Evolutionary conservation across 2,797 vertebrate genomes (phyloP).

Genomic region (Sebastes minor): DNA sequence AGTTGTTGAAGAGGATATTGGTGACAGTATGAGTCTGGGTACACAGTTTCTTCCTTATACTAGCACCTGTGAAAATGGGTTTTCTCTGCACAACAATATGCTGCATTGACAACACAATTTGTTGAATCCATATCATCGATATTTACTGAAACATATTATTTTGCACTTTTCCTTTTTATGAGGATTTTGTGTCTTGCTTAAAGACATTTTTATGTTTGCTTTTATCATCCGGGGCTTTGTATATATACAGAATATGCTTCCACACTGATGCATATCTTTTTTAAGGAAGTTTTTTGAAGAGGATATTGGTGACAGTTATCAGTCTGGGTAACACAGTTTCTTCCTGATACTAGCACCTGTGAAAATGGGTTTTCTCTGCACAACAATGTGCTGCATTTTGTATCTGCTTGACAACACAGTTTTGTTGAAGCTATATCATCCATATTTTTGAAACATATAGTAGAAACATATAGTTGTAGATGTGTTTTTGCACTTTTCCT

Average conservation of each 20-base stretch:
- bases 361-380: no score
- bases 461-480: no score
- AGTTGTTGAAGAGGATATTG: not conserved
- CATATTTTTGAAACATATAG: no score
- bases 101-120: no score
- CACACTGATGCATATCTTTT: not conserved
- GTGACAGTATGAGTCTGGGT: no score
- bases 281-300: not conserved
- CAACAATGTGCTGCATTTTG: not conserved
- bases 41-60: not conserved
- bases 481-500: not conserved
- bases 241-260: not conserved
- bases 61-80: not conserved
- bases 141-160: no score
- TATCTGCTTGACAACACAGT: not conserved
- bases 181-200: no score
- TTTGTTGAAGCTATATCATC: no score
- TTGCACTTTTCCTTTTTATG: no score
- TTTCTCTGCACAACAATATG: no score
- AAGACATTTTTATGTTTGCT: not conserved
- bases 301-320: no score
- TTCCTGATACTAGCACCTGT: not conserved
- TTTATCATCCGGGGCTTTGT: not conserved
- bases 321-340: not conserved
- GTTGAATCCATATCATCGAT: no score